Base-by-base conservation (phyloP, 1,140 invertebrate species). In the Octopus sinensis region DNA sequence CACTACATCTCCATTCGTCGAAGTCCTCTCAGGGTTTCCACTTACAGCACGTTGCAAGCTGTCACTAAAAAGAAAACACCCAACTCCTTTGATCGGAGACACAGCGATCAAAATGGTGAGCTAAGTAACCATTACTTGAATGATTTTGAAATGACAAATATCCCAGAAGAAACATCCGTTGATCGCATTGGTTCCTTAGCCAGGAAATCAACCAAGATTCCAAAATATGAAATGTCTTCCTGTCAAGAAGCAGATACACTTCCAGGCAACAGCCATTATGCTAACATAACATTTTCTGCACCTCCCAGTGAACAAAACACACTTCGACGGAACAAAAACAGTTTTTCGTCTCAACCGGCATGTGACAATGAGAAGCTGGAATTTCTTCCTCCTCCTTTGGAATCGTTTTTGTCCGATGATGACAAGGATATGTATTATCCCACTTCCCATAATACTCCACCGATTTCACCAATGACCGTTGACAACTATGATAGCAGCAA, bases 301-400 rank as follows among this genome's bases (percentile, higher is more conserved):
- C 83, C 85, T 6, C 30, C 79, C 54, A 84, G 6, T 51, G 52
- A 51, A 5, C 30, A 84, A 79, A 82, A 80, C 53, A 82, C 84
- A 10, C 81, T 82, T 7, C 79, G 82, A 23, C 81, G 82, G 54
- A 86, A 84, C 79, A 89, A 89, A 85, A 88, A 84, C 53, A 87
- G 88, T 1, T 88, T 86, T 68, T 89, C 88, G 84, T 88, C 86
- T 54, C 85, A 86, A 77, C 88, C 87, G 23, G 87, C 88, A 62
- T 43, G 30, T 43, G 30, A 43, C 30, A 43, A 43, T 43, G 30
- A 43, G 30, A 43, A 43, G 30, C 30, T 43, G 30, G 30, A 43
- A 43, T 87, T 87, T 80, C 88, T 88, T 86, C 87, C 88, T 53
- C 88, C 87, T 51, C 88, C 88, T 54, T 80, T 89, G 75, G 86